Base-by-base conservation (phyloP, 2,888 invertebrate genomes). In the Watsonalla cultraria region DNA sequence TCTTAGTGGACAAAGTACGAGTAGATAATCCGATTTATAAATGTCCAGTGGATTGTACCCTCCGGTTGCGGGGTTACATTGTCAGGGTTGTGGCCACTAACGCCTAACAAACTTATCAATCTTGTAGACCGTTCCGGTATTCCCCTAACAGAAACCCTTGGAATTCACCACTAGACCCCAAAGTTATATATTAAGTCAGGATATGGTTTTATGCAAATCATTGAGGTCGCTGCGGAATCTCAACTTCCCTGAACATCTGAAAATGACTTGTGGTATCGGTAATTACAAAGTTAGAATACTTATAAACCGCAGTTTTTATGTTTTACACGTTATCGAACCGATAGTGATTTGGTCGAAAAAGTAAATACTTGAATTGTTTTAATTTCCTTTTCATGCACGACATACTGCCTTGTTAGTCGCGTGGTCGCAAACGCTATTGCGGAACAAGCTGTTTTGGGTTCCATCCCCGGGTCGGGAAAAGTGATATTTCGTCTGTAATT, bases 101-200 rank as follows among this genome's bases (percentile, higher is more conserved):
- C 15, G 52, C 51, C 51, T 62, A 62, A 65, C 57, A 55, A 55
- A 65, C 57, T 51, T 57, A 57, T 62, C 59, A 57, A 65, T 65
- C 51, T 62, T 55, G 6, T 47, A 52, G 34, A 45, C 15, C 37
- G 42, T 46, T 13, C 15, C 52, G 52, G 14, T 35, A 49, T 47
- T 47, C 37, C 15, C 47, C 53, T 57, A 63, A 65, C 65, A 56
- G 59, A 51, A 54, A 54, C 24, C 54, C 9, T 47, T 51, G 45
- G 42, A 51, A 50, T 48, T 42, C 53, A 54, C 37, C 56, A 54
- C n/a, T 9, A 37, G 37, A 24, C 24, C 24, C 24, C 4, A 24
- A 24, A 24, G 24, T 24, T 24, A 24, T 37, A 42, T 42, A 42
- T 42, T 11, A 11, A 42, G 8, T 5, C 42, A 11, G 9, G 11